These are phyloP conservation scores for Microtus oregoni DNA, from an alignment of 2,113 vertebrate genomes.

Conservation along the genomic window DNA sequence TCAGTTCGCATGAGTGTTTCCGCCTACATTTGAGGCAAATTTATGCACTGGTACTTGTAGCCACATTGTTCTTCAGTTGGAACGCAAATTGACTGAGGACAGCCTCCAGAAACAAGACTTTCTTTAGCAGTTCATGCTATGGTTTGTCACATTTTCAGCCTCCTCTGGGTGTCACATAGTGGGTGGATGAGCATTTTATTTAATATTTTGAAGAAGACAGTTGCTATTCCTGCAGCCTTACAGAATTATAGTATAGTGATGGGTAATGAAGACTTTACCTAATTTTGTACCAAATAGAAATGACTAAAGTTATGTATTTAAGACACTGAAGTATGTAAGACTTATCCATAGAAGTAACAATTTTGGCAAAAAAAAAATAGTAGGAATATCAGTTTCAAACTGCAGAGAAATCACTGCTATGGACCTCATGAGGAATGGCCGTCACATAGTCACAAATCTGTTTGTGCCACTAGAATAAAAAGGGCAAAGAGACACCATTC, in stretches of 20 bases:
- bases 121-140: conserved; percentile 44
- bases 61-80: conserved; percentile 48
- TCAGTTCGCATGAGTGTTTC: conserved; percentile 40
- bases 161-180: neutral
- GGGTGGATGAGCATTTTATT: conserved; percentile 36
- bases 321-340: conserved; percentile 42
- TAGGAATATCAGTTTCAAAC: conserved; percentile 1
- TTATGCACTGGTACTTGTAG: conserved; percentile 60
- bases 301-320: conserved; percentile 34
- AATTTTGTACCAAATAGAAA: conserved; percentile 37
- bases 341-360: conserved; percentile 48
- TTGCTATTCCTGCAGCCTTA: conserved; percentile 44
- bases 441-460: conserved; percentile 73
- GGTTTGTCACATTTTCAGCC: conserved; percentile 50
- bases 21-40: conserved; percentile 49
- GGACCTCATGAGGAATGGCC: conserved; percentile 78
- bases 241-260: conserved; percentile 52
- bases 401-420: conserved; percentile 71
- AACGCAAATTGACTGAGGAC: conserved; percentile 11
- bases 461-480: conserved; percentile 80
- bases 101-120: conserved; percentile 33
- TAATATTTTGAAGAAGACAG: neutral
- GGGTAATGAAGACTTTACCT: neutral
- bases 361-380: neutral
- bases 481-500: conserved; percentile 81